These are phyloP conservation scores for Prionailurus viverrinus DNA, from an alignment of 2,113 vertebrate species.

Conservation along the genomic window DNA sequence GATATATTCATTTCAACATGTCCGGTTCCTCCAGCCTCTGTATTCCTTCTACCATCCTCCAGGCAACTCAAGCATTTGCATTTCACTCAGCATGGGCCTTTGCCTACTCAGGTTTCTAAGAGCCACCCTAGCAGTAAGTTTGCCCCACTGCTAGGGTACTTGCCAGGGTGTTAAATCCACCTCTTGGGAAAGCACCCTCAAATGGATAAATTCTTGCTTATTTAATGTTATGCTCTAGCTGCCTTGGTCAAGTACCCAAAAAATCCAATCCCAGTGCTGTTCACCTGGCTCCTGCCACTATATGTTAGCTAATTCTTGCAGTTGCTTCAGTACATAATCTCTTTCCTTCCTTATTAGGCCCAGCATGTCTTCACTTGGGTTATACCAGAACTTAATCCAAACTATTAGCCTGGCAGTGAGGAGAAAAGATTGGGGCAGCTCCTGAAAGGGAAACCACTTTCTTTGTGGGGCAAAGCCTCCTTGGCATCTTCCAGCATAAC, in stretches of 20 bases:
- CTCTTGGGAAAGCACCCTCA: background rate
- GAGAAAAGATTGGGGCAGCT: slow-evolving; percentile 37
- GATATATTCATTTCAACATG: background rate
- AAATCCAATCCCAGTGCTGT: background rate
- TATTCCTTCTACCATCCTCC: slow-evolving; percentile 28
- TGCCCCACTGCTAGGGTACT: background rate
- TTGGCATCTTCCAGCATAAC: background rate
- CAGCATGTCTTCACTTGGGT: background rate
- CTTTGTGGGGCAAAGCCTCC: background rate
- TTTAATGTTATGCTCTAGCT: slow-evolving; percentile 27
- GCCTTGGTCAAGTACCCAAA: slow-evolving; percentile 15
- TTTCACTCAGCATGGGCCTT: background rate
- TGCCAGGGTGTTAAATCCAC: slow-evolving; percentile 34
- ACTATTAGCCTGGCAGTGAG: slow-evolving; percentile 24
- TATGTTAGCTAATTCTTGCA: background rate
- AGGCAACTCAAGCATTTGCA: background rate
- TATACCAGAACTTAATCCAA: background rate
- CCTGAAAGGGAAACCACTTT: background rate
- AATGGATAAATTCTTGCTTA: slow-evolving; percentile 23
- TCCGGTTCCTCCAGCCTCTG: slow-evolving; percentile 11
- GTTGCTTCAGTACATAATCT: background rate
- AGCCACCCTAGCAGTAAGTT: background rate
- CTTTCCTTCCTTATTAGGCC: background rate
- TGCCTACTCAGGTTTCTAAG: background rate
- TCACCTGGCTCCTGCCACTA: background rate